phyloP scores from a whole-genome alignment of 2,113 vertebrate genomes.

The Oncorhynchus keta region DNA sequence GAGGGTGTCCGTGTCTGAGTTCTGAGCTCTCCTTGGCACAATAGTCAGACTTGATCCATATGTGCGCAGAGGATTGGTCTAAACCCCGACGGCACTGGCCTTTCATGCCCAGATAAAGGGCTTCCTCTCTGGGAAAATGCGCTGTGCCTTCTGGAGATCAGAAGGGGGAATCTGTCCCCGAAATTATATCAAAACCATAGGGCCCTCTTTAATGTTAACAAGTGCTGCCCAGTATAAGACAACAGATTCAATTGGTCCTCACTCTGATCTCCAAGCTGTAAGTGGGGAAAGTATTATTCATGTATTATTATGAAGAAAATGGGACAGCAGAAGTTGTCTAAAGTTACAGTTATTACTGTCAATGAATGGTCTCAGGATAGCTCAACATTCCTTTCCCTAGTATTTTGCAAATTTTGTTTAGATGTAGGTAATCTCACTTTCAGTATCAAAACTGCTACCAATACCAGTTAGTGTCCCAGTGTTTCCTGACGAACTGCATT shows the following conservation, averaged over 20 bases:
- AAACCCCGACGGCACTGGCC: neutral
- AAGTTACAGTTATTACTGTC: neutral
- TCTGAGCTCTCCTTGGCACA: neutral
- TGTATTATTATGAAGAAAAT: no score
- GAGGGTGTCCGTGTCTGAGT: neutral
- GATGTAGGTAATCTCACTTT: neutral
- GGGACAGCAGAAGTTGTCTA: neutral
- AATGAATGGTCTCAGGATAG: neutral
- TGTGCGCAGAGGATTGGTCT: neutral
- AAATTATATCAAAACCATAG: neutral
- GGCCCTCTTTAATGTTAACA: neutral
- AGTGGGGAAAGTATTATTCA: no score
- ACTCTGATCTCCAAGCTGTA: neutral
- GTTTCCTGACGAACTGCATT: neutral
- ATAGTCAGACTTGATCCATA: neutral
- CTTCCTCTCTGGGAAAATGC: neutral
- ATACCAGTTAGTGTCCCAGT: neutral
- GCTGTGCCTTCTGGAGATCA: conserved; percentile 1
- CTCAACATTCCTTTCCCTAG: neutral
- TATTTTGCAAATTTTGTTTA: neutral
- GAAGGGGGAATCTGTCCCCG: neutral
- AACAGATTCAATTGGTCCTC: no score
- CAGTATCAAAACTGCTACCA: neutral
- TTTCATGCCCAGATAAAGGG: neutral
- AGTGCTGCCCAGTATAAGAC: no score